Evolutionary conservation across 2,113 vertebrate genomes (phyloP).

Genomic region (Ellobius talpinus): DNA sequence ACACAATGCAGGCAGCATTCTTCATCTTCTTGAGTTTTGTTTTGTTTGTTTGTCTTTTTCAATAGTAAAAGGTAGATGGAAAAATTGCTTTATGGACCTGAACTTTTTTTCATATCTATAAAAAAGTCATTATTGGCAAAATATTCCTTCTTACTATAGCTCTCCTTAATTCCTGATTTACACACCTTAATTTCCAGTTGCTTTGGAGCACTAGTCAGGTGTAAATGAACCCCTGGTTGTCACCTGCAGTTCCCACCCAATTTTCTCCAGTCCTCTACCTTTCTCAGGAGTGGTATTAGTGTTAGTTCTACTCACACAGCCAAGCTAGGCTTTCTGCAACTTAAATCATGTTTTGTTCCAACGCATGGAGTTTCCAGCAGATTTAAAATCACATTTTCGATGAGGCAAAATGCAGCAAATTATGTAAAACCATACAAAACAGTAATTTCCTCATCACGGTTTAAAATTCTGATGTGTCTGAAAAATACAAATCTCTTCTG

Average conservation of each 20-base stretch:
- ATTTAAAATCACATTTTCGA: constrained; percentile 36
- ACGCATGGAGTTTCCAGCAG: not conserved
- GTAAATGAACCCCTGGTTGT: not conserved
- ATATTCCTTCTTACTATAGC: not conserved
- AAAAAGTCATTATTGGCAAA: not conserved
- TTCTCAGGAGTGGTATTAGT: not conserved
- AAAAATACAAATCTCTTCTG: constrained; percentile 2
- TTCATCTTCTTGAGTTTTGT: not conserved
- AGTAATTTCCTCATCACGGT: constrained; percentile 21
- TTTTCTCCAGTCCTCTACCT: not conserved
- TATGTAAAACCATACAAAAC: constrained; percentile 11
- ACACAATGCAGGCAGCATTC: not conserved
- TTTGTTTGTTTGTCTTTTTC: not conserved
- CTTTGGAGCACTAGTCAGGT: not conserved
- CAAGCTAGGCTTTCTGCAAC: not conserved
- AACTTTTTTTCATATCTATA: not conserved
- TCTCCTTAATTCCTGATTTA: not conserved
- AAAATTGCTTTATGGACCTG: not conserved
- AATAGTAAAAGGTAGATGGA: not conserved
- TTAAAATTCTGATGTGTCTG: not conserved
- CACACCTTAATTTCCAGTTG: not conserved
- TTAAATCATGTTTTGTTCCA: constrained; percentile 11
- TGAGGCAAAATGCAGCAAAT: not conserved
- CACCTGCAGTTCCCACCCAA: not conserved
- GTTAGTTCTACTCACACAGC: not conserved